Evolutionary conservation across 2,113 vertebrate species (phyloP), one percentile per base, ranked within the genome.

Genomic region (Protobothrops flavoviridis): DNA sequence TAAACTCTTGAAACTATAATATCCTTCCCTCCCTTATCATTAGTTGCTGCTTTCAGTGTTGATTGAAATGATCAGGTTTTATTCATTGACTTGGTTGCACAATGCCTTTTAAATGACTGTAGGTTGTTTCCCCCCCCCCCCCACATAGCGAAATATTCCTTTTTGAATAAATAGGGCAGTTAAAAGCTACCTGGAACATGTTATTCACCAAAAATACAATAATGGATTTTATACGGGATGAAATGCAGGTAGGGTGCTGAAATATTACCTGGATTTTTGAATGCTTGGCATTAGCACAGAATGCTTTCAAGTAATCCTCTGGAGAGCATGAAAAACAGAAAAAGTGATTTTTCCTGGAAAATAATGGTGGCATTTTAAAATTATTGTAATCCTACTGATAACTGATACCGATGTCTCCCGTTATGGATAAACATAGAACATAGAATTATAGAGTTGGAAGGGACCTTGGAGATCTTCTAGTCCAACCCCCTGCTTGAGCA

Each of bases 381-480:
- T 94, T 81, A 59, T 90, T 92, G 55, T 91, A 24, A 91, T 92
- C 94, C 93, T 87, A 92, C 93, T 94, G 94, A 13, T 85, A 45
- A 81, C 48, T 92, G 12, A 88, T 94, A 61, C 29, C 24, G 95
- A 91, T 93, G 29, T 93, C 93, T 95, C 94, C 85, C 91, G 95
- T 95, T 96, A 96, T 95, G 91, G 92, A 43, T 43, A 43, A 43
- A 43, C 43, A 43, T 43, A 43, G 43, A 43, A 43, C 43, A 43
- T 43, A 43, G 43, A 43, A 43, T 43, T 3, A 43, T 43, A 43
- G 43, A 43, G 43, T 43, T 43, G 43, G 43, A 43, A 43, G 43
- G 43, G 43, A 43, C 43, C 43, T 43, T 43, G 43, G 43, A 43
- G 43, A 43, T 43, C 43, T 43, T 43, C 43, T 43, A 43, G 43